A percentile compares a stretch with the other conserved stretches of the same genome.
phyloP scores from a whole-genome alignment of 2,888 invertebrate genomes.

The Serrognathus titanus region DNA sequence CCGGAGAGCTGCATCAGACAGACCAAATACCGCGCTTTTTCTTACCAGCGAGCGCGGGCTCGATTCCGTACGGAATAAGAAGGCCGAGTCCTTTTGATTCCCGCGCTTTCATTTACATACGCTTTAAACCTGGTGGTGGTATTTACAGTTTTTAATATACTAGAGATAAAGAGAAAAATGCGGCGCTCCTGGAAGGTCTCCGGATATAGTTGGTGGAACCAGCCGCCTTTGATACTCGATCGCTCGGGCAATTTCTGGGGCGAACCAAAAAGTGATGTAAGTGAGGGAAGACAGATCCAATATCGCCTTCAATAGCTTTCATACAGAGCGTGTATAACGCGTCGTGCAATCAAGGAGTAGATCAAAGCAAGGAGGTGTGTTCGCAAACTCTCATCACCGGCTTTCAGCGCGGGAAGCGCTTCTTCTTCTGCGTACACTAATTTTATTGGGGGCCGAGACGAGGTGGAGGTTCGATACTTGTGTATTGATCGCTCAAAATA shows the following conservation, averaged over 20 bases:
- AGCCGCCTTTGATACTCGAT: too few species aligned
- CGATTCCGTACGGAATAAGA: too few species aligned
- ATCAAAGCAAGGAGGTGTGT: slow-evolving; percentile 42
- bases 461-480: too few species aligned
- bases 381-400: slow-evolving; percentile 31
- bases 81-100: too few species aligned
- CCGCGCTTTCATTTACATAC: too few species aligned
- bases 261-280: neutral
- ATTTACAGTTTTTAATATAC: too few species aligned
- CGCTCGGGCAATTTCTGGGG: too few species aligned
- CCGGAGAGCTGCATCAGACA: slow-evolving; percentile 23
- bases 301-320: neutral
- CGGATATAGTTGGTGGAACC: too few species aligned
- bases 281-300: slow-evolving; percentile 4
- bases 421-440: neutral
- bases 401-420: neutral
- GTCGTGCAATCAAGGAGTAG: slow-evolving; percentile 35
- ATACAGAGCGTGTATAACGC: slow-evolving; percentile 5
- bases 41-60: neutral
- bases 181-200: too few species aligned
- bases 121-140: too few species aligned
- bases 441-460: neutral
- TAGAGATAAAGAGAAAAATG: too few species aligned
- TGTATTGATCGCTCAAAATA: too few species aligned
- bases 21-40: slow-evolving; percentile 2